phyloP scores from a whole-genome alignment of 2,797 vertebrate species.

The Neolamprologus multifasciatus region DNA sequence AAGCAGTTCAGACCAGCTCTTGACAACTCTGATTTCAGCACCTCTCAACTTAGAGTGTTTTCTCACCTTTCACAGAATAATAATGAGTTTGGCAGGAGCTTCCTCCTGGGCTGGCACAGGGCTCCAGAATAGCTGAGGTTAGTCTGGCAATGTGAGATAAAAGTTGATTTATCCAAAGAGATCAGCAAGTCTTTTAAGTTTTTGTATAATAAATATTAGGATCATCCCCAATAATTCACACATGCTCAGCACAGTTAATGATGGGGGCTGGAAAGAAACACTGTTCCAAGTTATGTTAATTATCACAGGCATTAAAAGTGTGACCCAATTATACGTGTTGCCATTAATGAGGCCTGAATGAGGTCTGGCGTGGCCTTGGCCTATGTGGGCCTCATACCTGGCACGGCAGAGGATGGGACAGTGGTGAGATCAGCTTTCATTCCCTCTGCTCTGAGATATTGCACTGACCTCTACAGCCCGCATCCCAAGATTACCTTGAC shows the following conservation, averaged over 20 bases:
- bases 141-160: not conserved
- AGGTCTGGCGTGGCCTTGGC: conserved; percentile 11
- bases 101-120: conserved; percentile 6
- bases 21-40: conserved; percentile 11
- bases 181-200: not conserved
- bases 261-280: not conserved
- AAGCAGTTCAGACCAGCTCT: not conserved
- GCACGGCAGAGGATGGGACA: conserved; percentile 26
- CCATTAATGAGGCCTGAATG: conserved; percentile 46
- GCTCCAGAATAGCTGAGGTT: not conserved
- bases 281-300: not conserved
- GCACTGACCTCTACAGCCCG: conserved; percentile 70
- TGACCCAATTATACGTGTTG: conserved; percentile 42
- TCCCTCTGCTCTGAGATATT: conserved; percentile 68
- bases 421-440: conserved; percentile 41
- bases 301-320: not conserved
- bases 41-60: conserved; percentile 18
- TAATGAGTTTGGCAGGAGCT: conserved; percentile 36
- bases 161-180: not conserved
- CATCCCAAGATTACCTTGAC: conserved; percentile 76
- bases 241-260: not conserved
- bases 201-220: not conserved
- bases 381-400: conserved; percentile 46
- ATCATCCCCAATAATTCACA: not conserved
- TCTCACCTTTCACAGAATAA: conserved; percentile 41